Conservation (phyloP, 2,888 invertebrate genomes). For the Amaurobius ferox region DNA sequence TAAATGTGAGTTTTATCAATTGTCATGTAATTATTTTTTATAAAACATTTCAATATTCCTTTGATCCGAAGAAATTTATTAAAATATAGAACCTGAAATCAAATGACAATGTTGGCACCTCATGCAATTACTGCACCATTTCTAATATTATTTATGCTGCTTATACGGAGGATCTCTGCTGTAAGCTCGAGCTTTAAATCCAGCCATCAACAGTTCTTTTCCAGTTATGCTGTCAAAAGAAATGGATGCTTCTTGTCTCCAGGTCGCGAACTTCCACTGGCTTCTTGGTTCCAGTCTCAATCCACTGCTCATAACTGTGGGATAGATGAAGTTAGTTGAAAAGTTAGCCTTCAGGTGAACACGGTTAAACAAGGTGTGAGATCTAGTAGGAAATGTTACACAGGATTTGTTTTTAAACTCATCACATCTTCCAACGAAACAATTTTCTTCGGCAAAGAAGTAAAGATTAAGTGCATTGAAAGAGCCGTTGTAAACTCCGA, state of each 20-base stretch:
- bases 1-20: no score
- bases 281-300: constrained; percentile 1
- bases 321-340: constrained; percentile 32
- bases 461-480: neutral
- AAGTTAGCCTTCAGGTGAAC: constrained; percentile 25
- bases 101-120: no score
- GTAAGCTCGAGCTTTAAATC: constrained; percentile 35
- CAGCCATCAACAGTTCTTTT: constrained; percentile 10
- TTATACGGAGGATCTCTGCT: constrained; percentile 42
- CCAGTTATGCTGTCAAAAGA: neutral
- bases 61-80: no score
- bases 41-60: no score
- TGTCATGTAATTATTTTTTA: no score
- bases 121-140: no score
- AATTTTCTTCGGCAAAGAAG: constrained; percentile 32
- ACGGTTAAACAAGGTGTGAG: constrained; percentile 23
- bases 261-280: neutral
- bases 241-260: neutral
- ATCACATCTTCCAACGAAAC: constrained; percentile 33
- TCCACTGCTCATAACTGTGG: constrained; percentile 15
- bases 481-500: constrained; percentile 46
- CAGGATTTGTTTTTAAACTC: neutral
- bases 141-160: no score
- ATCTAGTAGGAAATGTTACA: neutral
- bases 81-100: no score